Evolutionary conservation across 2,113 vertebrate species (phyloP), one percentile per base, ranked within the genome.

Genomic region (Toxostoma redivivum): DNA sequence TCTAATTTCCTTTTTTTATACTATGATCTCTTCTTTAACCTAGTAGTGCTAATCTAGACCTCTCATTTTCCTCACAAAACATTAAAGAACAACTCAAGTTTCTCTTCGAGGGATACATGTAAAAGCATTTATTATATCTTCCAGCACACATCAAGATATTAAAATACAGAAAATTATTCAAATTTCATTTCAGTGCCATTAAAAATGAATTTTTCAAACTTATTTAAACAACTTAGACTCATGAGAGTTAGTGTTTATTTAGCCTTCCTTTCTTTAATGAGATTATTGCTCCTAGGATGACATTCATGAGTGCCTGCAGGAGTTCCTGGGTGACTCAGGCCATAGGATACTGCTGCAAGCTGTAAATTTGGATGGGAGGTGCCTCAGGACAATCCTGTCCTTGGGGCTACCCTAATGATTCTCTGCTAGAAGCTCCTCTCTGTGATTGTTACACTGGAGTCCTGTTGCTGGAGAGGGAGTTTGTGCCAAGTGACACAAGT

Each of bases 401-500:
- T 60, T 72, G 48, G 5, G 35, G 16, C 14, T 12, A 38, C 38
- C 5, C 30, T 17, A 16, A 64, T 33, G 27, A 12, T 57, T 60
- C 40, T 40, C 23, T 31, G 37, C 33, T 48, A 44, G 17, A 22
- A 45, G 60, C 78, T 53, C 14, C 5, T 57, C 23, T 65, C 60
- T 61, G 60, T 1, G 1, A 3, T 14, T 69, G 9, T 53, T 50
- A 4, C 0, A 0, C 22, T 33, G n/a, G n/a, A 70, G 11, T 25
- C 18, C 10, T 1, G 5, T 15, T 77, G 61, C 25, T 81, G 27
- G 50, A 86, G 45, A 13, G 3, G 7, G 24, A 28, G 15, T 47
- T 47, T 2, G 1, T 60, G 45, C n/a, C 65, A 47, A 4, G 7
- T 7, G 0, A 13, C 14, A 3, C 21, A 27, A 51, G 50, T 16